These are phyloP conservation scores for Rhaphigaster nebulosa DNA, from an alignment of 2,888 invertebrate species.

Conservation along the genomic window DNA sequence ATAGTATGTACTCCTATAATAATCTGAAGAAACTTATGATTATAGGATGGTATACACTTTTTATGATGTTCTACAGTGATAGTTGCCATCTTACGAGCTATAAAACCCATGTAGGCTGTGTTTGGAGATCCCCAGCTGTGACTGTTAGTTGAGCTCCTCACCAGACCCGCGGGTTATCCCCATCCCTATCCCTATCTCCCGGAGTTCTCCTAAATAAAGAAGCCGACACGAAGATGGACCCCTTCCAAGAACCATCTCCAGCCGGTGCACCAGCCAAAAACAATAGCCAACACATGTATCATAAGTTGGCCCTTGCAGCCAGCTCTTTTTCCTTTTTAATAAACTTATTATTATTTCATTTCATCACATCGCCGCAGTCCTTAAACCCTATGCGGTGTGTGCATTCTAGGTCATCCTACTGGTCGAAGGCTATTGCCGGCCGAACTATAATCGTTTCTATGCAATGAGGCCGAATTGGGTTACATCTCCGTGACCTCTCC, in stretches of 20 bases:
- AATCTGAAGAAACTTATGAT: not conserved
- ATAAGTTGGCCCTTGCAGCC: constrained; percentile 30
- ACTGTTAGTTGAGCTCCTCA: not conserved
- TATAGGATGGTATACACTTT: not conserved
- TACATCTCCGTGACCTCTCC: not conserved
- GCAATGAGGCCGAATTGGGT: constrained; percentile 24
- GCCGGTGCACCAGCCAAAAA: constrained; percentile 25
- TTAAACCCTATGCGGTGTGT: not conserved
- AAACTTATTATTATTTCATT: constrained; percentile 28
- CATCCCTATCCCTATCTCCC: not conserved
- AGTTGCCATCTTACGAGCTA: not conserved
- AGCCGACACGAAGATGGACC: constrained; percentile 24
- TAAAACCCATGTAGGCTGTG: not conserved
- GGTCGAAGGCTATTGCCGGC: not conserved
- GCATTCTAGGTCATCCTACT: not conserved
- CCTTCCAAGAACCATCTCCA: not conserved
- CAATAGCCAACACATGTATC: constrained; percentile 42
- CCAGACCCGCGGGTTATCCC: too few relatives aligned
- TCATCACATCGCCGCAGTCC: not conserved
- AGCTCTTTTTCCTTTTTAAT: constrained; percentile 33
- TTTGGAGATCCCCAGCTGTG: not conserved
- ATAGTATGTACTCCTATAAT: not conserved
- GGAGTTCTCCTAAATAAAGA: not conserved
- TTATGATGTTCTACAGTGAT: not conserved
- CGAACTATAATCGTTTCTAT: constrained; percentile 34